Percentiles rank a stretch among this genome's conserved stretches.
phyloP scores from a whole-genome alignment of 1,140 invertebrate species.

The Rhopalosiphum padi region DNA sequence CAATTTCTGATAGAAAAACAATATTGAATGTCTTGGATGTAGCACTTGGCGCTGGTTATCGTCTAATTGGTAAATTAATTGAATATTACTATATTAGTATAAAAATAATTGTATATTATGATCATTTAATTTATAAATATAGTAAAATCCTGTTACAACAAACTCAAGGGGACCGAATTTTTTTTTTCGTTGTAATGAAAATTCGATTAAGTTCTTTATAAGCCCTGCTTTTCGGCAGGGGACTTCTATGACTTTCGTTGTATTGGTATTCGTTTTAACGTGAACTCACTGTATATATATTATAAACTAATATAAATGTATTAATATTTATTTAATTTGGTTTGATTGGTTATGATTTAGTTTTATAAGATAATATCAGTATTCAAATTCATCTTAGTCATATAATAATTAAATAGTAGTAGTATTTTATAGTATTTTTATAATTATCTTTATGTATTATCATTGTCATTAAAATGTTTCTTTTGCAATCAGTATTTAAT shows the following conservation, averaged over 20 bases:
- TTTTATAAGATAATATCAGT: not conserved
- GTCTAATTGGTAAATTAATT: constrained; percentile 67
- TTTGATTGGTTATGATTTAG: not conserved
- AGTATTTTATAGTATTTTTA: not conserved
- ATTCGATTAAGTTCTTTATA: too few species aligned
- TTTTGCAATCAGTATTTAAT: not conserved
- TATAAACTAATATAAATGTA: too few species aligned
- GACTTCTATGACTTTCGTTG: too few species aligned
- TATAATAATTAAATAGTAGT: not conserved
- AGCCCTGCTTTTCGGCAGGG: too few species aligned
- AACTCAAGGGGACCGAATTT: too few species aligned
- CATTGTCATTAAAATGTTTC: not conserved
- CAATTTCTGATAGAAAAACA: constrained; percentile 64
- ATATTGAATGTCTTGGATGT: constrained; percentile 66
- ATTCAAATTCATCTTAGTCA: not conserved
- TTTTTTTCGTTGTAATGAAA: too few species aligned
- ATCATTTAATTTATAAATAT: not conserved
- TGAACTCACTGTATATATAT: too few species aligned
- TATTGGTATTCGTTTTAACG: too few species aligned
- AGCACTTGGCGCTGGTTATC: constrained; percentile 68
- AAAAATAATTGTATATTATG: not conserved
- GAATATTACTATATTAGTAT: not conserved
- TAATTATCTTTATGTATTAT: not conserved
- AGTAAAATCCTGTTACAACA: too few species aligned
- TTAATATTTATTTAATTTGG: too few species aligned